Base-by-base conservation (phyloP, 2,888 invertebrate genomes). In the Stenoptilia bipunctidactyla region DNA sequence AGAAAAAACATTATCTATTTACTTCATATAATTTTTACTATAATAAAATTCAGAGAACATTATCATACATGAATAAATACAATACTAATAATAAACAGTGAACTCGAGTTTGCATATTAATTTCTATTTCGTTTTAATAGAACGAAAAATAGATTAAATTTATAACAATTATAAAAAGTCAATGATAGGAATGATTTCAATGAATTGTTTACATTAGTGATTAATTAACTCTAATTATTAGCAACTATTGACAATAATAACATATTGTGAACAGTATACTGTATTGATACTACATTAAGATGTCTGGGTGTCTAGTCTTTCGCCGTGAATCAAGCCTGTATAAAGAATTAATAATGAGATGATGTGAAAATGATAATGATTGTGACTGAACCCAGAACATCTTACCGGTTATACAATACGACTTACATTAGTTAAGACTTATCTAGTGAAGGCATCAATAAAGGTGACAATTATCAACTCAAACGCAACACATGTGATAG, bases 1-100 rank as follows among this genome's bases (percentile, higher is more conserved):
- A 55, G 56, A 52, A 49, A 50, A 58, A 64, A 56, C 47, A 50
- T 51, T 48, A 40, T 50, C 55, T 57, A 45, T 58, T 72, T 69
- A 65, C 75, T 75, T 71, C 66, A 69, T 69, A 59, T 55, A 58
- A 61, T 64, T 80, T 80, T 80, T 80, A 83, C 66, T 71, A 74
- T 74, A 72, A 76, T 80, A 77, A 72, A 80, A 70, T 80, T 82
- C 73, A 77, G 75, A 70, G 72, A 79, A 82, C 77, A 72, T 72
- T 82, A 80, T 82, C 65, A 80, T 83, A 83, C 82, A 83, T 65
- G 74, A 80, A 80, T 83, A 83, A 83, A 83, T 80, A 82, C 82
- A 79, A 73, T 77, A 72, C 73, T 76, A 79, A 66, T 71, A 69
- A 67, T 72, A 73, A 74, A 74, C 70, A 70, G 71, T 69, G 55